Conservation (phyloP, 1,140 invertebrate species). For the Solenopsis invicta region DNA sequence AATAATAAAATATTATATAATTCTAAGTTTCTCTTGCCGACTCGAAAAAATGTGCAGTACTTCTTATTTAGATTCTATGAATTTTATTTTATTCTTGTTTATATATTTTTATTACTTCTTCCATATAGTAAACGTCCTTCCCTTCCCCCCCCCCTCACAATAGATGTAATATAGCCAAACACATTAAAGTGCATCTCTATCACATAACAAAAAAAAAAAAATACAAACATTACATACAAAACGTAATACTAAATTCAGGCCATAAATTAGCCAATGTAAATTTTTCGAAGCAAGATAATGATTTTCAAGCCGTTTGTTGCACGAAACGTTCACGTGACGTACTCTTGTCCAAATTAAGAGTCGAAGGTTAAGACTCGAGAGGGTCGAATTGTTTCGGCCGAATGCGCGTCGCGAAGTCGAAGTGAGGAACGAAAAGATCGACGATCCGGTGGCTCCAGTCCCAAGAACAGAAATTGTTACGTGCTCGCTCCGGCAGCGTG, state of each 20-base stretch:
- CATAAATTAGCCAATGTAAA: neutral
- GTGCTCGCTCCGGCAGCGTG: slow-evolving; percentile 78
- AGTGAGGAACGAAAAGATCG: slow-evolving; percentile 72
- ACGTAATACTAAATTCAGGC: neutral
- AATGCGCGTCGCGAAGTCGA: slow-evolving; percentile 64
- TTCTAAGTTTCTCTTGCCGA: neutral
- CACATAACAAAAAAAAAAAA: too few species aligned
- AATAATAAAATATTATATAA: neutral
- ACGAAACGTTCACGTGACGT: neutral
- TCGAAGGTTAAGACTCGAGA: slow-evolving; percentile 7
- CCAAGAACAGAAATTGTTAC: slow-evolving; percentile 83
- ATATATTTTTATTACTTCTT: neutral
- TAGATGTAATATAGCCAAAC: neutral
- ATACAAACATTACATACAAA: neutral
- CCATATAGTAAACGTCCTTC: neutral
- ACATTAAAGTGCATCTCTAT: neutral
- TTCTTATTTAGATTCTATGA: slow-evolving; percentile 15
- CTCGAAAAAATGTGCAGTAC: neutral
- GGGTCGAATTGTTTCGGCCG: slow-evolving; percentile 39
- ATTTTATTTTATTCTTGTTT: neutral
- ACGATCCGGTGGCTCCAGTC: slow-evolving; percentile 78
- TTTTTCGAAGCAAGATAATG: neutral
- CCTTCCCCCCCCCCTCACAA: too few species aligned
- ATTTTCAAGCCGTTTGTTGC: neutral
- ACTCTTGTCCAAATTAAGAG: slow-evolving; percentile 18